Evolutionary conservation across 2,888 invertebrate genomes (phyloP), one percentile per base, ranked within the genome.

Genomic region (Portevinia maculata): DNA sequence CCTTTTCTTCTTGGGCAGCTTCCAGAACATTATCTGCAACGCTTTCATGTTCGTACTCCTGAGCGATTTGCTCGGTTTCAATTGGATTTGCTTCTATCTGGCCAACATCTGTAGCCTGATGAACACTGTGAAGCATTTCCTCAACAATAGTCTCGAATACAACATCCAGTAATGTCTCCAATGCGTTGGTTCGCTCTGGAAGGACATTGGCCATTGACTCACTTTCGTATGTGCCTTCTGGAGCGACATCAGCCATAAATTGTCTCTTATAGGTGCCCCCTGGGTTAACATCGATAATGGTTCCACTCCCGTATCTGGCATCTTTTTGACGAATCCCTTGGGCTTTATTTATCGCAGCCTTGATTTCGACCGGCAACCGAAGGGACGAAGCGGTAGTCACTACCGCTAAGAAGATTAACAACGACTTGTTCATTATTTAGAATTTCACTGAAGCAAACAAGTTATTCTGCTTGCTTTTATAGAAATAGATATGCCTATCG

Each of bases 331-430:
- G 34, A 13, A 52, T 9, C 0, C 13, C 8, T 7, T 44, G 13
- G 1, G 69, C 13, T 28, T 55, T 48, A 5, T 0, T 30, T 1
- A 70, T 11, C 1, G 52, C 48, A 15, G 39, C n/a, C 21, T 17
- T 76, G 1, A 60, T 9, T 13, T 48, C 24, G n/a, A 41, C 59
- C 24, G 71, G 64, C 15, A 79, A 46, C n/a, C 32, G 59, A n/a
- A 60, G 52, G n/a, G 73, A 73, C 19, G 74, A 79, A 17, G 59
- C 24, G 8, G 65, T 59, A 32, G 59, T 60, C 24, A 67, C 7
- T 24, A 67, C 67, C 24, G 74, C 73, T 13, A 79, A 74, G n/a
- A 79, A 74, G 11, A 73, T 39, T 13, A 79, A 37, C 11, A 74
- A 53, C 17, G 64, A 67, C 21, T 60, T 64, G 21, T 71, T 79